Evolutionary conservation across 64 coral and sea anemone species (phyloP).

Genomic region (Orbicella faveolata): DNA sequence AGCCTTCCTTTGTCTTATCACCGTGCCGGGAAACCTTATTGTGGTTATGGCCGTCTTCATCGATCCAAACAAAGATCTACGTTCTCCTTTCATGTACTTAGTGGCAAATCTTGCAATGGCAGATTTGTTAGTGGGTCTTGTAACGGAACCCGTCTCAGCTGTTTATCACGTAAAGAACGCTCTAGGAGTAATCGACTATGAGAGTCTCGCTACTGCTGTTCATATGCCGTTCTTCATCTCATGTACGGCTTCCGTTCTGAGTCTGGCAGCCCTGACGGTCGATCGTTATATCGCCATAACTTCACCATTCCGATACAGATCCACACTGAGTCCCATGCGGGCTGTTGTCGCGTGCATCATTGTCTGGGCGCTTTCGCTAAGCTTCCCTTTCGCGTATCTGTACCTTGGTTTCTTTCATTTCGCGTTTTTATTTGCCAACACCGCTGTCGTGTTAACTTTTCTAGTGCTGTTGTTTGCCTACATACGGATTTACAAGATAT

Average conservation of each 20-base stretch:
- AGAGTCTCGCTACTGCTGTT: conserved; percentile 18
- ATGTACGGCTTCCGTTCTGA: conserved; percentile 91
- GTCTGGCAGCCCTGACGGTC: conserved; percentile 71
- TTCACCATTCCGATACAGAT: conserved; percentile 71
- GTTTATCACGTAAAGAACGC: conserved; percentile 78
- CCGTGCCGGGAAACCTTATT: conserved; percentile 88
- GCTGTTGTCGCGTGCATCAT: conserved; percentile 49
- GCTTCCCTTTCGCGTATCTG: conserved; percentile 84
- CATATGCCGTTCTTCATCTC: conserved; percentile 96
- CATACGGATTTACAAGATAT: conserved; percentile 83
- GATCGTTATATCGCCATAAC: conserved; percentile 88
- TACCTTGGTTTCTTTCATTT: conserved; percentile 75
- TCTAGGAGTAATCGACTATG: conserved; percentile 50
- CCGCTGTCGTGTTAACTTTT: conserved; percentile 81
- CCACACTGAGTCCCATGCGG: conserved; percentile 59
- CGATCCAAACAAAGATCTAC: conserved; percentile 92
- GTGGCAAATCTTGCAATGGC: conserved; percentile 91
- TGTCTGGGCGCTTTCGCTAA: conserved; percentile 74
- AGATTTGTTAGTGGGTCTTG: conserved; percentile 89
- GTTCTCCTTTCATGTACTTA: conserved; percentile 90
- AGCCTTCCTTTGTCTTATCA: conserved; percentile 67
- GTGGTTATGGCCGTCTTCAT: conserved; percentile 90
- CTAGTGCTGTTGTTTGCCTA: conserved; percentile 74
- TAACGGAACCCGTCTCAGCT: conserved; percentile 75
- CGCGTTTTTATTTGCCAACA: conserved; percentile 88